phyloP scores from a whole-genome alignment of 1,140 invertebrate species.

The Oncopeltus fasciatus region DNA sequence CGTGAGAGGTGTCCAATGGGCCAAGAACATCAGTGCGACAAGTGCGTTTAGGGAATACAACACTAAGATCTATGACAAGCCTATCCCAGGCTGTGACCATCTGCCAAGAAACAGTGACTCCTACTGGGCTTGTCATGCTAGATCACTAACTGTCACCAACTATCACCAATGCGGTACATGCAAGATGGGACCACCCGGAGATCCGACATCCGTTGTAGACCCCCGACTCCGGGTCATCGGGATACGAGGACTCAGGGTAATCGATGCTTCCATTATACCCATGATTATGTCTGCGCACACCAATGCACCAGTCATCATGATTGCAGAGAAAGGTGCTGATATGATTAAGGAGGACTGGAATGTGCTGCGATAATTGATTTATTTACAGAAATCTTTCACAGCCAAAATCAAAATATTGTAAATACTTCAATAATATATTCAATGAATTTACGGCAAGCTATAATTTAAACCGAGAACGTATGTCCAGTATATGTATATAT shows the following conservation, averaged over 20 bases:
- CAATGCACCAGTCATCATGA: constrained; percentile 72
- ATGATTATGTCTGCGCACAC: constrained; percentile 69
- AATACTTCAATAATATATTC: no score
- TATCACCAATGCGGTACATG: constrained; percentile 82
- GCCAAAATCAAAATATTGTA: no score
- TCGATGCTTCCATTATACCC: constrained; percentile 78
- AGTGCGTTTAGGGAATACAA: constrained; percentile 50
- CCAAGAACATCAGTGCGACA: constrained; percentile 54
- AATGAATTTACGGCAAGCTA: no score
- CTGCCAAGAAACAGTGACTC: constrained; percentile 48
- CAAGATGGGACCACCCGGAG: constrained; percentile 82
- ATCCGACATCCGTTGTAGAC: constrained; percentile 74
- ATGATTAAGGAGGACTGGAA: constrained; percentile 67
- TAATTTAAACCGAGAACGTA: no score
- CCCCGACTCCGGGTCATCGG: constrained; percentile 65
- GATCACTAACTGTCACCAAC: constrained; percentile 60
- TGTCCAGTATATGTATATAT: no score
- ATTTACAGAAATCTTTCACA: no score
- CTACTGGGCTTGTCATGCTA: constrained; percentile 73
- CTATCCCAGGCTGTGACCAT: constrained; percentile 54
- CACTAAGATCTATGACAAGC: constrained; percentile 46
- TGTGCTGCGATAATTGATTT: no score
- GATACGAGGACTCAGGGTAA: constrained; percentile 57
- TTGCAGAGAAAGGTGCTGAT: constrained; percentile 68
- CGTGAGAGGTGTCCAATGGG: constrained; percentile 70